These are phyloP conservation scores for Rhabdornis inornatus DNA, from an alignment of 2,113 vertebrate species.

Conservation along the genomic window DNA sequence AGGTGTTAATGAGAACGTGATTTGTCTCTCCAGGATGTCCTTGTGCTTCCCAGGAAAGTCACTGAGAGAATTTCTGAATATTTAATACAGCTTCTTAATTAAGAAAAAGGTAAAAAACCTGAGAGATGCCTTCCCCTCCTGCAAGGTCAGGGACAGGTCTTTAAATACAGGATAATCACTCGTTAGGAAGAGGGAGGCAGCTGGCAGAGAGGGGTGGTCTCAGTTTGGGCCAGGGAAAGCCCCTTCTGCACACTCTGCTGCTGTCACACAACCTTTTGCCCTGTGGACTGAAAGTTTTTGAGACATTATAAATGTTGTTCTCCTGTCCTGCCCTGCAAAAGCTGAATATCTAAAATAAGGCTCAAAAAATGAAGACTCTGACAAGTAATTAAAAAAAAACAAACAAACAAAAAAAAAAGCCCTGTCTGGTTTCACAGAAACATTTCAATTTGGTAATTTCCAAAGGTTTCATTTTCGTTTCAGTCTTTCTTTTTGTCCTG, in stretches of 20 bases:
- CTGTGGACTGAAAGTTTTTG: neutral
- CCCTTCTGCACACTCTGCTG: neutral
- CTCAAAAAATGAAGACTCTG: neutral
- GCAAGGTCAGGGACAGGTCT: slow-evolving; percentile 17
- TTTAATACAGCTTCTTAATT: slow-evolving; percentile 56
- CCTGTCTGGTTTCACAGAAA: slow-evolving; percentile 9
- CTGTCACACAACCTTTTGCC: neutral
- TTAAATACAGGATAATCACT: neutral
- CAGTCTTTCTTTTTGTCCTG: slow-evolving; percentile 26
- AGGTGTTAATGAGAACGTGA: slow-evolving; percentile 54
- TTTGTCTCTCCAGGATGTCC: slow-evolving; percentile 24
- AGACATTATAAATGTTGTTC: neutral
- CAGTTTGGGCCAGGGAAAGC: neutral
- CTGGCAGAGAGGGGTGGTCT: neutral
- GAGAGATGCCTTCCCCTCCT: neutral
- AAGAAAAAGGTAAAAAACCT: slow-evolving; percentile 34
- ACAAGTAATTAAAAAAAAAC: neutral
- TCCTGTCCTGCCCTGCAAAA: neutral
- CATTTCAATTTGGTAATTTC: slow-evolving; percentile 29
- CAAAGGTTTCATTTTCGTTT: slow-evolving; percentile 49
- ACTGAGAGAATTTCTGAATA: slow-evolving; percentile 39
- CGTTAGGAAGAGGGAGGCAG: neutral
- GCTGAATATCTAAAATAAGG: neutral
- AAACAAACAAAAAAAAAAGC: neutral
- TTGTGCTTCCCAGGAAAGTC: slow-evolving; percentile 45